Evolutionary conservation across 2,113 vertebrate species (phyloP).

Genomic region (Saguinus midas): DNA sequence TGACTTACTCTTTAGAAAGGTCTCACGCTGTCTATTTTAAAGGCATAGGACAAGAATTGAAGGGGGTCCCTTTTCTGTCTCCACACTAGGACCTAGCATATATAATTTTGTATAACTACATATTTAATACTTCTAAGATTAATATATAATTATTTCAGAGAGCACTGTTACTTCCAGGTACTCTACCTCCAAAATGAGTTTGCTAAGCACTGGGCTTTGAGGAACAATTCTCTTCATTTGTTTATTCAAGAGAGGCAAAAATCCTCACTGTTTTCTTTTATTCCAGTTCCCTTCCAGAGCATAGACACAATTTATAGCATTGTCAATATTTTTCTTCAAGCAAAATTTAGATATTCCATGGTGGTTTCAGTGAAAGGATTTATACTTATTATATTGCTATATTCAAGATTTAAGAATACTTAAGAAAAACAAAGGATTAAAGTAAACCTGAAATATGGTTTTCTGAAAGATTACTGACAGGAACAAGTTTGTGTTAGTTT

Average conservation of each 20-base stretch:
- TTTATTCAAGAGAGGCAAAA: not conserved
- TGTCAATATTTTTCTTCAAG: slow-evolving; percentile 21
- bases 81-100: not conserved
- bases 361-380: not conserved
- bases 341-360: not conserved
- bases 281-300: not conserved
- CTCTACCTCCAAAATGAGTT: not conserved
- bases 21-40: not conserved
- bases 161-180: not conserved
- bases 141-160: not conserved
- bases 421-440: slow-evolving; percentile 1
- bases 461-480: not conserved
- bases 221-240: not conserved
- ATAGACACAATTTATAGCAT: not conserved
- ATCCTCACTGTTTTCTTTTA: not conserved
- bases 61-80: not conserved
- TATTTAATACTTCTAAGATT: not conserved
- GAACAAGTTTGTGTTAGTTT: slow-evolving; percentile 3
- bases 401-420: slow-evolving; percentile 13
- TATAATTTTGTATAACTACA: not conserved
- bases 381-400: slow-evolving; percentile 12
- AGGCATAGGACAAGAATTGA: not conserved
- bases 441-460: slow-evolving; percentile 2
- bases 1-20: not conserved
- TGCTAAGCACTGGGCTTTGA: not conserved